Conservation (phyloP, 2,888 invertebrate genomes). For the Caenorhabditis sp. region DNA sequence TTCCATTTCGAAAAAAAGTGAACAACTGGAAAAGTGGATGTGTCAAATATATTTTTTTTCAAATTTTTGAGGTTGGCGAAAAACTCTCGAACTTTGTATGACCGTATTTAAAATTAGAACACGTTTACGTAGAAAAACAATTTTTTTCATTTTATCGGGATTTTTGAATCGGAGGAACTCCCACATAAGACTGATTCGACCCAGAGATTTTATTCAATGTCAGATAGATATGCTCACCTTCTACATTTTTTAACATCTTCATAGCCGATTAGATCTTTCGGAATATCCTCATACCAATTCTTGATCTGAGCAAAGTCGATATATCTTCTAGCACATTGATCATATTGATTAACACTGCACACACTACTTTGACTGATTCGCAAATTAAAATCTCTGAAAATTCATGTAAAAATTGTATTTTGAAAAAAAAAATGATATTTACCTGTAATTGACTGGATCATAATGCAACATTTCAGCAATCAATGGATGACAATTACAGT, state of each 20-base stretch:
- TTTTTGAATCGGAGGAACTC: too few species aligned
- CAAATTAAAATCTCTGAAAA: constrained; percentile 47
- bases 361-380: constrained; percentile 51
- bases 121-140: too few species aligned
- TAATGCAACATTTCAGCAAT: constrained; percentile 47
- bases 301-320: constrained; percentile 46
- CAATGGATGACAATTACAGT: constrained; percentile 54
- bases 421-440: background rate
- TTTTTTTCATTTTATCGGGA: too few species aligned
- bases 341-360: constrained; percentile 60
- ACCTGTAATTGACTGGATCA: constrained; percentile 35
- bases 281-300: constrained; percentile 44
- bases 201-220: background rate
- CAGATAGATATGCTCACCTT: constrained; percentile 20
- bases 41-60: background rate
- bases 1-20: too few species aligned
- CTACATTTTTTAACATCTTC: constrained; percentile 49
- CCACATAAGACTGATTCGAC: too few species aligned
- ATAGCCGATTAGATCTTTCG: constrained; percentile 40
- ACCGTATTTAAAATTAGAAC: too few species aligned
- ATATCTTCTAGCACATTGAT: constrained; percentile 56
- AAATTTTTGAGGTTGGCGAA: too few species aligned
- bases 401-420: background rate
- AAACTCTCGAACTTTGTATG: too few species aligned
- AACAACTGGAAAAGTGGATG: too few species aligned